A percentile compares a stretch with the other conserved stretches of the same genome.
Evolutionary conservation across 2,113 vertebrate species (phyloP).

Genomic region (Fulmarus glacialis): DNA sequence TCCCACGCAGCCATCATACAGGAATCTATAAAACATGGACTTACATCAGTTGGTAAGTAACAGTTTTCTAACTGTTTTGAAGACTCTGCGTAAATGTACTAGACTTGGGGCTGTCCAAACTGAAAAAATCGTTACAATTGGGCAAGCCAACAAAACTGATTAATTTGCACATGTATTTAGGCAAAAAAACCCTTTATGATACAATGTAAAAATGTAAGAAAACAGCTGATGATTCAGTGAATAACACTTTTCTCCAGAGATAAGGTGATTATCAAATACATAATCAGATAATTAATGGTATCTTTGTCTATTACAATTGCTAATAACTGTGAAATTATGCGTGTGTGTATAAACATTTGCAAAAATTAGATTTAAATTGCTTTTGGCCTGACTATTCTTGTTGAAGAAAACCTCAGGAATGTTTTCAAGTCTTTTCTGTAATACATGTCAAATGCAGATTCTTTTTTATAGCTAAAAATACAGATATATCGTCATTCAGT

Average conservation of each 20-base stretch:
- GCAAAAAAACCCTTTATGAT: background rate
- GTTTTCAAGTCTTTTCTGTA: background rate
- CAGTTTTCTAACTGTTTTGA: conserved; percentile 41
- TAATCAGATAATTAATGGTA: background rate
- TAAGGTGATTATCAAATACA: background rate
- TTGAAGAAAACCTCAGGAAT: background rate
- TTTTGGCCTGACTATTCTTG: background rate
- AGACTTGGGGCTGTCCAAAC: background rate
- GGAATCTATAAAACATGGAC: conserved; percentile 74
- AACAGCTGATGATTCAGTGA: background rate
- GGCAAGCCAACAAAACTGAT: background rate
- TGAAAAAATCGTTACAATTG: background rate
- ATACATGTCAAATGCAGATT: background rate
- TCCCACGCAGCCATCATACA: conserved; percentile 63
- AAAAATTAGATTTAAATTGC: background rate
- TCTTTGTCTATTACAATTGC: background rate
- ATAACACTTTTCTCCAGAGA: background rate
- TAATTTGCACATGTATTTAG: background rate
- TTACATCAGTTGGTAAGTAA: conserved; percentile 76
- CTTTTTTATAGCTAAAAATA: background rate
- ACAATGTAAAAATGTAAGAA: background rate
- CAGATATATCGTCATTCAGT: background rate
- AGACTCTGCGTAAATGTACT: background rate
- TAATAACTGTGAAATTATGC: background rate
- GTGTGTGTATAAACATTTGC: background rate